Base-by-base conservation (phyloP, 2,888 invertebrate genomes). In the Stenchaetothrips biformis region DNA sequence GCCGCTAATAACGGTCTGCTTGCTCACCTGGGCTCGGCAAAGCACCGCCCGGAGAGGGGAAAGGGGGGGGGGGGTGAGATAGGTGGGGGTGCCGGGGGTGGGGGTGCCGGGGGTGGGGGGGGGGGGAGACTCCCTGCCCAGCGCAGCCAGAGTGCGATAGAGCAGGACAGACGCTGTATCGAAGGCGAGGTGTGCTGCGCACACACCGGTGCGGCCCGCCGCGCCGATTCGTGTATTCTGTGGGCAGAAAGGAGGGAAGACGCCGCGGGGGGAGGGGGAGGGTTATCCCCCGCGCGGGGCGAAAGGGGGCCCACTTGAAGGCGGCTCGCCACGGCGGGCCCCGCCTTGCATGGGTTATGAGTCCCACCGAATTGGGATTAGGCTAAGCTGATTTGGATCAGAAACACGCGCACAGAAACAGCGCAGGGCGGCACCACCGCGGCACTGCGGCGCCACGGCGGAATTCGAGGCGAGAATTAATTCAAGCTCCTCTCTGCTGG, bases 1-100 rank as follows among this genome's bases (percentile, higher is more conserved):
- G 67, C 6, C n/a, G 67, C 67, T 67, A 67, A 67, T 67, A 67
- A 67, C 21, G 67, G n/a, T 67, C 67, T 67, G 67, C 67, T 67
- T 67, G 67, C 67, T 67, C 67, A 67, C 67, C 67, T 67, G 67
- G 21, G 21, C 67, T 67, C 67, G n/a, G 4, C 67, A 21, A 16
- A 16, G 7, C 62, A 62, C 62, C 62, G n/a, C 53, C 2, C 53
- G 13, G 8, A 2, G 53, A 53, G 13, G 8, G 13, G 53, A 8
- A 11, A 16, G 13, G 53, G 18, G 18, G 16, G 4, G 59, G 59
- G 9, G 6, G 59, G 13, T 16, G 18, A 6, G 6, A 16, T 6
- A n/a, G 18, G 9, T 16, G 2, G 13, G 59, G 59, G 18, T 59
- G 6, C 0, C 13, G 6, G 59, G 2, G 53, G 53, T 2, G 53